Evolutionary conservation across 2,888 invertebrate species (phyloP).

Genomic region (Nemotelus pantherinus): DNA sequence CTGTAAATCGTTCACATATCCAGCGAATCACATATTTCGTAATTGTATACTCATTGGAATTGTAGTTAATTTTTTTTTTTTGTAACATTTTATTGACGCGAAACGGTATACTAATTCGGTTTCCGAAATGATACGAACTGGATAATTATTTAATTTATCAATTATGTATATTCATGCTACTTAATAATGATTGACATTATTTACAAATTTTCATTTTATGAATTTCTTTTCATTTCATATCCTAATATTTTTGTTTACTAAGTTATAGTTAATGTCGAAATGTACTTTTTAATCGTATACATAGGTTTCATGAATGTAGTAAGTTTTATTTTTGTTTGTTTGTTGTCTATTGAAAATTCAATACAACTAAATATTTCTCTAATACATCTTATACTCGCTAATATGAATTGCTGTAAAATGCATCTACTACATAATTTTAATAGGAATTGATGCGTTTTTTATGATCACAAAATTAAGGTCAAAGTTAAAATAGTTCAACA

Average conservation of each 20-base stretch:
- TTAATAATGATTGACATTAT: conserved; percentile 27
- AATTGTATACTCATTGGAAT: background rate
- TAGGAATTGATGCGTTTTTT: conserved; percentile 12
- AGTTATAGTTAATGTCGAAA: conserved; percentile 16
- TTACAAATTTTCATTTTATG: conserved; percentile 28
- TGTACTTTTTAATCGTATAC: conserved; percentile 40
- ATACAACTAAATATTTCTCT: conserved; percentile 22
- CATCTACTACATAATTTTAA: conserved; percentile 20
- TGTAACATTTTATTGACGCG: too few relatives aligned
- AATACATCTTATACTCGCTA: conserved; percentile 4
- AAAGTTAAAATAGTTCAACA: background rate
- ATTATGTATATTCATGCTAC: background rate
- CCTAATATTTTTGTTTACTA: background rate
- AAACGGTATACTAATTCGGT: too few relatives aligned
- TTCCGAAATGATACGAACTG: too few relatives aligned
- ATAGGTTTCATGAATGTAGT: conserved; percentile 20
- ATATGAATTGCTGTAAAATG: conserved; percentile 10
- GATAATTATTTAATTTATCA: too few relatives aligned
- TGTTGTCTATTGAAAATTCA: conserved; percentile 14
- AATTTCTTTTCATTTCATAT: conserved; percentile 17
- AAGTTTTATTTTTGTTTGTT: conserved; percentile 15
- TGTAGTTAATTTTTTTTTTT: too few relatives aligned
- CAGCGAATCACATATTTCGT: conserved; percentile 21
- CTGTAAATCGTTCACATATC: background rate
- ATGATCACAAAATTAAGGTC: conserved; percentile 34